Base-by-base conservation (phyloP, 2,113 vertebrate genomes). In the Glareola pratincola region DNA sequence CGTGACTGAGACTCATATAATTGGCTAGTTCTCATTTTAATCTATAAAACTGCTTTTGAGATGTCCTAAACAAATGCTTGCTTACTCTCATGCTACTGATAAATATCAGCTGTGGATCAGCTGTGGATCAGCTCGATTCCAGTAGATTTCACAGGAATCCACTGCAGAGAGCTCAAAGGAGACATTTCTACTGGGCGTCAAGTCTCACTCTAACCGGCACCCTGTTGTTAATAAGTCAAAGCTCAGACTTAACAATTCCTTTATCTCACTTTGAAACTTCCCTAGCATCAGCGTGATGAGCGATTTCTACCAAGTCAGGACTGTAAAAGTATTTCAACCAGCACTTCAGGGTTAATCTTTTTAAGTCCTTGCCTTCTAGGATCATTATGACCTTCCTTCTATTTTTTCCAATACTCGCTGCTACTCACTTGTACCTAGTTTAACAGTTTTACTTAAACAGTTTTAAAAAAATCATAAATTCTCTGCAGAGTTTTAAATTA, bases 71-170 rank as follows among this genome's bases (percentile, higher is more conserved):
- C 1, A 4, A 79, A 30, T 0, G 0, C 51, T 69, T 9, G 2
- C 27, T 76, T 0, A 0, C 21, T 67, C 32, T 47, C 8, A 0
- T 32, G 22, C 37, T 85, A 19, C 34, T 62, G 67, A 9, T 30
- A 92, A 64, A 34, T 60, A 62, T 15, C 53, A 37, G 9, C 43
- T 36, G 14, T 48, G 54, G 53, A 62, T 15, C 53, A 37, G 9
- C 43, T 36, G 14, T 48, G 54, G 53, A 53, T 76, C n/a, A 88
- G 43, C 18, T 41, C 1, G 0, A 57, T 30, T 85, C 57, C 62
- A 62, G 51, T 36, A 74, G 50, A 66, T 93, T 53, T 27, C 32
- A 54, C 22, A 72, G 50, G 18, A 78, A 32, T 3, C 48, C 53
- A 23, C 34, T 50, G 36, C 29, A 69, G 53, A 80, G 66, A 60